Evolutionary conservation across 2,113 vertebrate species (phyloP), one percentile per base, ranked within the genome.

Genomic region (Bungarus multicinctus): DNA sequence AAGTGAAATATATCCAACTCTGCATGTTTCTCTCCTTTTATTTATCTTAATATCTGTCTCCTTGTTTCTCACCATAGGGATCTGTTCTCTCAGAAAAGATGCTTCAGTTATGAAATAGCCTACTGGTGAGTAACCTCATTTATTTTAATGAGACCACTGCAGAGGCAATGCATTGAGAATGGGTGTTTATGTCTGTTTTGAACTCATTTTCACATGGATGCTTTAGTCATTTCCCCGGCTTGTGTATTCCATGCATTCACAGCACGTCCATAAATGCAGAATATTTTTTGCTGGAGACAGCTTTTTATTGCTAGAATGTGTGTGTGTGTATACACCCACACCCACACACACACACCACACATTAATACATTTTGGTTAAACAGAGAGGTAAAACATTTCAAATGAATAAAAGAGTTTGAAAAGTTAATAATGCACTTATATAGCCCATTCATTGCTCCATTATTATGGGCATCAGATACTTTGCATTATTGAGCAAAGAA

Each of bases 1-100:
- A 89, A 85, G 88, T 94, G 87, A 81, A 81, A 39, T 34, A 43
- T 55, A 94, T 94, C 89, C 88, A 53, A 58, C 58, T 1, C 91
- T 93, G 88, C 3, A 93, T 8, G 50, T 52, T 60, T 94, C 47
- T 4, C 81, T 93, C 94, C 89, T 91, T 95, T 69, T 0, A 43
- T 96, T 95, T 92, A 93, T 93, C 89, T 95, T 94, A 95, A 95
- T 96, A 91, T 50, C 4, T 20, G 50, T 93, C 94, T 85, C 89
- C 90, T 94, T 87, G 53, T 74, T 93, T 95, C 95, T 93, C 12
- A 7, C 45, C 91, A 43, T 39, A 25, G 93, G 53, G 25, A 23
- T 93, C 90, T 95, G 54, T 22, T 93, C 50, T 90, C 88, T 45
- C 91, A 92, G 85, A 74, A 95, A 94, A 91, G 87, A 54, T 54